phyloP scores from a whole-genome alignment of 2,888 invertebrate genomes.

The Gari tellinella region DNA sequence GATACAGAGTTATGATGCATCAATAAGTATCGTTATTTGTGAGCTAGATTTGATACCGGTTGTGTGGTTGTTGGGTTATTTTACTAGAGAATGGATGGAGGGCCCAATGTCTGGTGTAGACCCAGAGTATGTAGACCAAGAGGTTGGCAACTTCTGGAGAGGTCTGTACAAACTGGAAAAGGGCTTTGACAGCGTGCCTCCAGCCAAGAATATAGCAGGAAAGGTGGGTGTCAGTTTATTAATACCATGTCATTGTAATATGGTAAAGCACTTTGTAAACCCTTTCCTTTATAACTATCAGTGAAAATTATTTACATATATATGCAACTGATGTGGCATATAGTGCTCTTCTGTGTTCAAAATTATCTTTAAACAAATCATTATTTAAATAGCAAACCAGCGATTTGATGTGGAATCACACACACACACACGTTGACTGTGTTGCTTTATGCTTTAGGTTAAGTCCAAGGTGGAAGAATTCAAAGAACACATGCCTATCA shows the following conservation, averaged over 20 bases:
- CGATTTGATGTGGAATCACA: neutral
- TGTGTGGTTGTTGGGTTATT: no score
- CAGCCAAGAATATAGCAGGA: slow-evolving; percentile 90
- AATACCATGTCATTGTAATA: no score
- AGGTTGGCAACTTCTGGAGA: slow-evolving; percentile 90
- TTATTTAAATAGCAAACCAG: neutral
- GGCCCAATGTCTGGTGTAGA: slow-evolving; percentile 92
- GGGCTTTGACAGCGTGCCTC: slow-evolving; percentile 91
- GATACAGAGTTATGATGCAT: no score
- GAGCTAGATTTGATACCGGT: no score
- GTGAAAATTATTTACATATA: no score
- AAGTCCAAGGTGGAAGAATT: slow-evolving; percentile 93
- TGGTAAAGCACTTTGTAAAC: neutral
- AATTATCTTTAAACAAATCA: neutral
- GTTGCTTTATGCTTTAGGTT: slow-evolving; percentile 83
- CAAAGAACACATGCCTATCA: slow-evolving; percentile 91
- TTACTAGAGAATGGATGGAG: slow-evolving; percentile 90
- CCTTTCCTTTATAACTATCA: neutral
- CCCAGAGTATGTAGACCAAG: slow-evolving; percentile 94
- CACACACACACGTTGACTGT: neutral
- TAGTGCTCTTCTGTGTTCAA: no score
- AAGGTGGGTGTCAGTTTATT: slow-evolving; percentile 85
- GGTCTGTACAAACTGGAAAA: slow-evolving; percentile 95
- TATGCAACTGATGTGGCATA: neutral
- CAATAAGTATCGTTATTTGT: no score